A percentile compares a stretch with the other conserved stretches of the same genome.
Conservation (phyloP, 2,888 invertebrate species). For the Cordilura impudica region DNA sequence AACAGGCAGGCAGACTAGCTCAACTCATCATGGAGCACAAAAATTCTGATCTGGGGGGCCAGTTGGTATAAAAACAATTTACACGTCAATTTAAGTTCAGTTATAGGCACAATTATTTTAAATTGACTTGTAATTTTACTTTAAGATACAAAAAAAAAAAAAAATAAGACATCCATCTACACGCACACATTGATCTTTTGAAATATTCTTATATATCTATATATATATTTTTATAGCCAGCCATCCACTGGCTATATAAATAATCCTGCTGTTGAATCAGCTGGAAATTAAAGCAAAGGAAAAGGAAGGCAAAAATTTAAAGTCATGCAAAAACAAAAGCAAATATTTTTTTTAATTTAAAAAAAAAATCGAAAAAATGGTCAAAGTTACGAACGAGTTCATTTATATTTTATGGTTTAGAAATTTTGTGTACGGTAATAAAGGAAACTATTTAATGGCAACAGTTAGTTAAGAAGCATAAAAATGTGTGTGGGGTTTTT, state of each 20-base stretch:
- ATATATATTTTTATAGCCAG: too few relatives aligned
- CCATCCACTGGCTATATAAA: too few relatives aligned
- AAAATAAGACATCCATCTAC: background rate
- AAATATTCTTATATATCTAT: background rate
- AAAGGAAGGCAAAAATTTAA: background rate
- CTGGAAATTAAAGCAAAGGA: background rate
- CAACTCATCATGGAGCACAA: background rate
- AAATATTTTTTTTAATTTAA: background rate
- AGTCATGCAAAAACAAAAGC: background rate
- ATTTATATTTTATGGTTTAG: background rate
- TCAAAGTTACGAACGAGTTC: background rate
- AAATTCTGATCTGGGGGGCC: background rate
- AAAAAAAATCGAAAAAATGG: background rate
- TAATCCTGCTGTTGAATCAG: background rate
- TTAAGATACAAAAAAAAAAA: background rate
- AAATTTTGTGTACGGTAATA: constrained; percentile 25
- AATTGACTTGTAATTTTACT: constrained; percentile 33
- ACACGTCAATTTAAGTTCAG: constrained; percentile 28
- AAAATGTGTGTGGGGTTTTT: too few relatives aligned
- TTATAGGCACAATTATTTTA: constrained; percentile 34
- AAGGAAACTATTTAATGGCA: constrained; percentile 43
- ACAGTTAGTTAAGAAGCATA: constrained; percentile 6
- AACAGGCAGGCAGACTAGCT: background rate
- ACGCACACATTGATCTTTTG: background rate
- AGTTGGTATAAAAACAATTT: constrained; percentile 8